Base-by-base conservation (phyloP, 1,140 invertebrate species). In the Drosophila mojavensis region DNA sequence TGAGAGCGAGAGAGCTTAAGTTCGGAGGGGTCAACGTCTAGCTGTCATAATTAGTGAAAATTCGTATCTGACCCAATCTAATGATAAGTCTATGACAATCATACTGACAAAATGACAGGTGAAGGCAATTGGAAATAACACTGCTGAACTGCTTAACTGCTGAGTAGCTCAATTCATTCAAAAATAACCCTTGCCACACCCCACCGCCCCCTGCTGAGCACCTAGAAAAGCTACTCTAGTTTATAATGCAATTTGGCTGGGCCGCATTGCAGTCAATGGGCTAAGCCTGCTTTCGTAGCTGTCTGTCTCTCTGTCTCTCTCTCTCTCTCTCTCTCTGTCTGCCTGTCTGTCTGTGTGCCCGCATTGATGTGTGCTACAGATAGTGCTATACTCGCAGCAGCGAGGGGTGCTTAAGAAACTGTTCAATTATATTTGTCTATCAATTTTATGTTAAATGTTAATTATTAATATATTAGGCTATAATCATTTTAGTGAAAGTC, bases 211-310 rank as follows among this genome's bases (percentile, higher is more conserved):
- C 24, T 15, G 2, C 48, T 24, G 1, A 30, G 5, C 53, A 17
- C n/a, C 39, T 28, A 13, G 5, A 17, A 55, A 36, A 39, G 55
- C 48, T 36, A 24, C 36, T 56, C 20, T 36, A 55, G 51, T 69
- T 50, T 48, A 74, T 74, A 68, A 85, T 78, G 70, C 78, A 85
- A 63, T 85, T 75, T 76, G 75, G 70, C 64, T 59, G 66, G 45
- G 71, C 60, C 60, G 67, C 72, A 70, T 33, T 75, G 74, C 72
- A 76, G 76, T 74, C 74, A 77, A 65, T 63, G 60, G 67, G 59
- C 11, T 36, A 75, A 78, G 74, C 43, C 62, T 45, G 41, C 66
- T 76, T 58, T 45, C 64, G 24, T 54, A 60, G 30, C 56, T 68
- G 60, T 24, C 43, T 20, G 17, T 62, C 30, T 62, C 13, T 41